phyloP scores from a whole-genome alignment of 2,797 vertebrate genomes.

The Notamacropus eugenii region DNA sequence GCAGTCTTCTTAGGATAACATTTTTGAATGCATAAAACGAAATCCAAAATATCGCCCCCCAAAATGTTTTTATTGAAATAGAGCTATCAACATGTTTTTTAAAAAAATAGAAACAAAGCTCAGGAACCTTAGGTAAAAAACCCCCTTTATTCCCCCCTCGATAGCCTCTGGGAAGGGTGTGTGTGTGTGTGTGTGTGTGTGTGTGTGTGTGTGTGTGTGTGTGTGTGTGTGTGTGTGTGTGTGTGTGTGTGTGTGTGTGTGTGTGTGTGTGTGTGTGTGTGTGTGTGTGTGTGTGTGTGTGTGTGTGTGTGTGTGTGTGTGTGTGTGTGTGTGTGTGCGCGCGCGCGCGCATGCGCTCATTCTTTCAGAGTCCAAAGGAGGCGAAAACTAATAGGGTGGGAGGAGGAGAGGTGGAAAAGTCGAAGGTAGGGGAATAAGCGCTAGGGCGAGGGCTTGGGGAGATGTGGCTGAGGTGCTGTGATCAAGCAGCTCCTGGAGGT shows the following conservation, averaged over 20 bases:
- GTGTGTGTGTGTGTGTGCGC: too few relatives aligned
- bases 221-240: neutral
- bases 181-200: too few relatives aligned
- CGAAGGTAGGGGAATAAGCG: neutral
- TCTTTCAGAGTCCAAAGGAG: neutral
- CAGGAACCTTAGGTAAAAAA: neutral
- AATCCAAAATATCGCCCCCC: neutral
- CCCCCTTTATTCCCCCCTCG: neutral
- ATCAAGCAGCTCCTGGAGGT: neutral
- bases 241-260: too few relatives aligned
- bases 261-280: too few relatives aligned
- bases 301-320: too few relatives aligned
- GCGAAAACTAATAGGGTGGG: neutral
- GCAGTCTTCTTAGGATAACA: neutral
- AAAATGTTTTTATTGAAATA: neutral
- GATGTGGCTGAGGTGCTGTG: neutral
- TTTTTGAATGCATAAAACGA: neutral
- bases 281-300: neutral
- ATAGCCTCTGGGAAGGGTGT: neutral
- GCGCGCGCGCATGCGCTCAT: accelerated
- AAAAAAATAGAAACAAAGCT: neutral
- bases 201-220: too few relatives aligned
- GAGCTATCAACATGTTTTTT: neutral
- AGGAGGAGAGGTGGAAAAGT: neutral
- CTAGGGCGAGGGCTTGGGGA: neutral